Evolutionary conservation across 1,140 invertebrate species (phyloP), one percentile per base, ranked within the genome.

Genomic region (Helicoverpa armigera): DNA sequence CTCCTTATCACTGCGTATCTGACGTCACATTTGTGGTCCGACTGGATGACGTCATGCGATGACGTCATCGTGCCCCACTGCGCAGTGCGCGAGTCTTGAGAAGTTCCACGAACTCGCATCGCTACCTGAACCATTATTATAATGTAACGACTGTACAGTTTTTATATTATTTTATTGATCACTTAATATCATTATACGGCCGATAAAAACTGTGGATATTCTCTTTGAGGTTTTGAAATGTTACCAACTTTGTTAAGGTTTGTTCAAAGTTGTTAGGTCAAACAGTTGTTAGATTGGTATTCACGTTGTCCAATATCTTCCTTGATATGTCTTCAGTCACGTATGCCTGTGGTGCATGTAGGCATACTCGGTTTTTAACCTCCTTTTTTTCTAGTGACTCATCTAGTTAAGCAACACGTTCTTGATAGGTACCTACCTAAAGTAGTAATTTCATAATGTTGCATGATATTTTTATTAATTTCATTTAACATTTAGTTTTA

Each of bases 11-110:
- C 51, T 79, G 29, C 48, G 29, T 56, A 43, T 29, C 60, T 80
- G 82, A 87, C 85, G 87, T 88, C 82, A 87, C 76, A 79, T 79
- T 43, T 43, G 82, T 91, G 83, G 87, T 85, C 79, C 82, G 86
- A 90, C 70, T 65, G 67, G 80, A 85, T 93, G 87, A 90, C 90
- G 91, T 92, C 91, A 92, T 82, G 23, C 18, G 29, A 82, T 91
- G 89, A 91, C 90, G 90, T 90, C 88, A 91, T 58, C 50, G 13
- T 81, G 56, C 79, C 79, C 79, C 83, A 78, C 83, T 81, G 70
- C 63, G 72, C 81, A 82, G 76, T 65, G 82, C 43, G 80, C 72
- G 81, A 51, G 79, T 82, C 83, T 85, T 84, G 82, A 86, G 84
- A 82, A 88, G 82, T 92, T 91, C 90, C 87, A 82, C 85, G 90